A percentile compares a stretch with the other conserved stretches of the same genome.
phyloP scores from a whole-genome alignment of 2,113 vertebrate genomes.

The Pollachius pollachius region DNA sequence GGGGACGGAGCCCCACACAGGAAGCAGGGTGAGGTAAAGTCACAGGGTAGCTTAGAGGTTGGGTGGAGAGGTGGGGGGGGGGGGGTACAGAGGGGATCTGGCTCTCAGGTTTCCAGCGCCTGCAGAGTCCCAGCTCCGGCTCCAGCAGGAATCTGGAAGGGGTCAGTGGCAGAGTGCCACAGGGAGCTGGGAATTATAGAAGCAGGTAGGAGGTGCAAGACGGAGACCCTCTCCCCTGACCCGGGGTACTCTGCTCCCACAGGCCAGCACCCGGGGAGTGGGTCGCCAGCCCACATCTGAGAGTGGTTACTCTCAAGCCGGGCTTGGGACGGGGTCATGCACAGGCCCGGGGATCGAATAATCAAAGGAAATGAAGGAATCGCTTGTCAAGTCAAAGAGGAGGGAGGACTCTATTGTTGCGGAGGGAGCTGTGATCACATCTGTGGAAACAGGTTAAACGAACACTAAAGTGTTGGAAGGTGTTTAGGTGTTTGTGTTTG shows the following conservation, averaged over 20 bases:
- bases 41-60: conserved; percentile 2
- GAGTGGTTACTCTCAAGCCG: conserved; percentile 72
- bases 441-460: no score
- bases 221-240: conserved; percentile 46
- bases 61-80: neutral
- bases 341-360: conserved; percentile 54
- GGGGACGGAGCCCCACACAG: neutral
- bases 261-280: conserved; percentile 23
- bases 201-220: conserved; percentile 52
- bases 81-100: neutral
- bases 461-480: no score
- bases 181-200: conserved; percentile 57
- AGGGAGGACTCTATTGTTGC: conserved; percentile 55
- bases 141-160: conserved; percentile 41
- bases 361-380: conserved; percentile 68
- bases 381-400: conserved; percentile 57
- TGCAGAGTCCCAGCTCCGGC: conserved; percentile 42
- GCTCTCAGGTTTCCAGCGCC: conserved; percentile 59
- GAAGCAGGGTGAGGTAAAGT: neutral
- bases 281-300: conserved; percentile 68
- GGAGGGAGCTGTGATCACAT: conserved; percentile 26
- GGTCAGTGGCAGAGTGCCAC: conserved; percentile 56
- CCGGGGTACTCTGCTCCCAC: conserved; percentile 44
- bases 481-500: no score
- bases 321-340: conserved; percentile 55